Evolutionary conservation across 2,113 vertebrate species (phyloP).

Genomic region (Lepus timidus): DNA sequence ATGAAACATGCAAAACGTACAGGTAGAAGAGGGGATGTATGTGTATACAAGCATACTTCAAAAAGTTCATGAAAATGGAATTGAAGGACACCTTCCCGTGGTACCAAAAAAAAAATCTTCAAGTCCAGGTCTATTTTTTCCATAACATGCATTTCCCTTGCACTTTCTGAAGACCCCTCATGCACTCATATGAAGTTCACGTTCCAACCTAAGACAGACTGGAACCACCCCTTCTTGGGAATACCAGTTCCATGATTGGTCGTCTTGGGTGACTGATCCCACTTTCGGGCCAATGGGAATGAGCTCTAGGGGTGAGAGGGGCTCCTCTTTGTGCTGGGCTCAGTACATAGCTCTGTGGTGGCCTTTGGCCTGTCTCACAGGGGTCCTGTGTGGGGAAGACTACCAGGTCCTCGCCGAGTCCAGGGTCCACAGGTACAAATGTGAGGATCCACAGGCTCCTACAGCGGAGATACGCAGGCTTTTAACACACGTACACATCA

Average conservation of each 20-base stretch:
- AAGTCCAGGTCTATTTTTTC: too few relatives aligned
- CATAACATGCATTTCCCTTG: too few relatives aligned
- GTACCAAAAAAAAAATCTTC: too few relatives aligned
- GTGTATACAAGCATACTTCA: not conserved
- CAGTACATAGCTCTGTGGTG: not conserved
- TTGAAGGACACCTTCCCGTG: too few relatives aligned
- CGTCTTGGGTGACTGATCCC: not conserved
- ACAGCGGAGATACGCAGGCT: fast-evolving
- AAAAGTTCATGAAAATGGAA: too few relatives aligned
- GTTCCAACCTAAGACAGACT: not conserved
- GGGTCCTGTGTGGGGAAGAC: not conserved
- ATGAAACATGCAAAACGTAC: not conserved
- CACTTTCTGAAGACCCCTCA: too few relatives aligned
- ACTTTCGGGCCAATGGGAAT: not conserved
- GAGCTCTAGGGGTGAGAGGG: not conserved
- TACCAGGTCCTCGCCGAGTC: not conserved
- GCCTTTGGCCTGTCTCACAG: not conserved
- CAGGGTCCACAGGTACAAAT: not conserved
- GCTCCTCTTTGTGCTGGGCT: not conserved
- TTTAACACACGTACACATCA: not conserved
- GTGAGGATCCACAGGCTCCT: not conserved
- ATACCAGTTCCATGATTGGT: not conserved
- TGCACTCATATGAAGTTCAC: not conserved
- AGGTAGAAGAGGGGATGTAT: constrained; percentile 38
- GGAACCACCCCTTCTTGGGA: not conserved